phyloP scores from a whole-genome alignment of 2,888 invertebrate species.

The Caenorhabditis becei region DNA sequence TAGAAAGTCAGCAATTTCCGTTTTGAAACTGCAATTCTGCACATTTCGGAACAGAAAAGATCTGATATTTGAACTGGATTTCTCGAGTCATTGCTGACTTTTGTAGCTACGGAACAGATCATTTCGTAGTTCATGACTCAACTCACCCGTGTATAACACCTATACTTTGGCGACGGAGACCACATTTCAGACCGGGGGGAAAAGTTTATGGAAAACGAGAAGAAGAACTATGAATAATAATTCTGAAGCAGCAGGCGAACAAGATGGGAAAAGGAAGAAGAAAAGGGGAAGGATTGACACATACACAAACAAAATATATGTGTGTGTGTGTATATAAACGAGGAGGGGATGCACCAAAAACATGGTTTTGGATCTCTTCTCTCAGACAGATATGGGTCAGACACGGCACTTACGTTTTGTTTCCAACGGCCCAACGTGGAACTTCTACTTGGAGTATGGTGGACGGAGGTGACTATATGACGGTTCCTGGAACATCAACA shows the following conservation, averaged over 20 bases:
- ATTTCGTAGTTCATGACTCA: neutral
- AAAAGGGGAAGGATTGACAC: constrained; percentile 39
- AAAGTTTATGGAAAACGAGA: constrained; percentile 4
- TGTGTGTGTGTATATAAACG: constrained; percentile 56
- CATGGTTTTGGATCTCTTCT: constrained; percentile 27
- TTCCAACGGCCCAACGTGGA: constrained; percentile 67
- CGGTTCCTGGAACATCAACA: constrained; percentile 61
- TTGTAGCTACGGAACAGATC: constrained; percentile 8
- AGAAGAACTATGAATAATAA: constrained; percentile 47
- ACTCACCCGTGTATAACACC: constrained; percentile 44
- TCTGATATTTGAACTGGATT: neutral
- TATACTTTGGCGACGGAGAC: constrained; percentile 48
- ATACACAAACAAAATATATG: constrained; percentile 56
- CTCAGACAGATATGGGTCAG: no score
- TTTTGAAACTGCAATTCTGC: no score
- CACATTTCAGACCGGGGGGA: constrained; percentile 26
- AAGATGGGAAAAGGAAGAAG: constrained; percentile 33
- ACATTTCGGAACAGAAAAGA: no score
- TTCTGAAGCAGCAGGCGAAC: constrained; percentile 20
- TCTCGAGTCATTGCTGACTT: neutral
- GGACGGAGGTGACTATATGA: constrained; percentile 63
- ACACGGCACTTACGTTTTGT: constrained; percentile 49
- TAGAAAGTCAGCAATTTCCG: no score
- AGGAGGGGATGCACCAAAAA: constrained; percentile 27
- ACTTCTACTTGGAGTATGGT: constrained; percentile 60